These are phyloP conservation scores for Paramormyrops hopkinsi DNA, from an alignment of 2,797 vertebrate species.

Conservation along the genomic window DNA sequence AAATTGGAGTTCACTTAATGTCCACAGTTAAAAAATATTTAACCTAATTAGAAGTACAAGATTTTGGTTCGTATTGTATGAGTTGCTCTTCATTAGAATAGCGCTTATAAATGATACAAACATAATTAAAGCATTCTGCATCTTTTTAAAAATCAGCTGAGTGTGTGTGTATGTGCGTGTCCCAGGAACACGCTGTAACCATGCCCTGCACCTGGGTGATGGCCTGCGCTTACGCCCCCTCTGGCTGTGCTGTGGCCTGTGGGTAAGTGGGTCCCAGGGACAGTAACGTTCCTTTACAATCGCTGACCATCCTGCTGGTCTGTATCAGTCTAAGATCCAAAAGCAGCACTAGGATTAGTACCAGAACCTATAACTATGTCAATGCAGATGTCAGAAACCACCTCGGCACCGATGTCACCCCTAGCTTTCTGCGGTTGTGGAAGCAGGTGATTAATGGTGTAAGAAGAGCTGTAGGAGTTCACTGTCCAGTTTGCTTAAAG, in stretches of 20 bases:
- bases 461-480: neutral
- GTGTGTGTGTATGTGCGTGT: conserved; percentile 40
- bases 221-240: conserved; percentile 93
- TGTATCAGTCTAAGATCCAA: neutral
- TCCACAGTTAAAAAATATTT: neutral
- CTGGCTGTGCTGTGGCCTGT: conserved; percentile 94
- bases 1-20: conserved; percentile 35
- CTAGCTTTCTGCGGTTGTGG: neutral
- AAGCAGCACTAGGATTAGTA: neutral
- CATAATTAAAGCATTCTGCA: neutral
- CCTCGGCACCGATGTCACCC: neutral
- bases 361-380: neutral
- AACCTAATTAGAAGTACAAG: neutral
- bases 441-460: neutral
- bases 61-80: neutral
- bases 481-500: neutral
- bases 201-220: conserved; percentile 99
- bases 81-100: neutral
- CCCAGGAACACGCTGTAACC: conserved; percentile 93
- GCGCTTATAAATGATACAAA: neutral
- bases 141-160: conserved; percentile 2
- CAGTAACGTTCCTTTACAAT: neutral
- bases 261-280: conserved; percentile 70
- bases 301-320: neutral
- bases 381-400: neutral